Evolutionary conservation across 2,797 vertebrate genomes (phyloP).

Genomic region (Macroramphosus scolopax): DNA sequence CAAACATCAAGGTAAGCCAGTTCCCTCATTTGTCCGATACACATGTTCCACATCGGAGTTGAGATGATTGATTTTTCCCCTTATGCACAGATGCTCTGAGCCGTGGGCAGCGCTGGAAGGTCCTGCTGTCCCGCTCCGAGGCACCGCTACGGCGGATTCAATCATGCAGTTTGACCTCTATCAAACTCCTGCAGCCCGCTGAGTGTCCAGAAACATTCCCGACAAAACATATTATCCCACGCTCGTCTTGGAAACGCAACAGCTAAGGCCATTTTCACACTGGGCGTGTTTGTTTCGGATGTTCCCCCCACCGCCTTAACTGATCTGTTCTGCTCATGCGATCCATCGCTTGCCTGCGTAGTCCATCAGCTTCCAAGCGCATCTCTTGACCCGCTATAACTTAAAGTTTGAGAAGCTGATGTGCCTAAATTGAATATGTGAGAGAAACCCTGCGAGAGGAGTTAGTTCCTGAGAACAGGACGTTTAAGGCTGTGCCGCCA

Average conservation of each 20-base stretch:
- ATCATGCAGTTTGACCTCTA: conserved; percentile 62
- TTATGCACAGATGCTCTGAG: conserved; percentile 57
- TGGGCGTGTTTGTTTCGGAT: conserved; percentile 8
- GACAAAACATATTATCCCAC: conserved; percentile 23
- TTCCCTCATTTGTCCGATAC: conserved; percentile 28
- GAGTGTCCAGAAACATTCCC: conserved; percentile 31
- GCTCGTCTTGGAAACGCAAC: conserved; percentile 14
- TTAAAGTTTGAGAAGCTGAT: too few relatives aligned
- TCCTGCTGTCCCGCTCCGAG: conserved; percentile 48
- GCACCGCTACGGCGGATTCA: conserved; percentile 50
- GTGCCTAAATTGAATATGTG: too few relatives aligned
- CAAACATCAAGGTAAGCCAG: conserved; percentile 1
- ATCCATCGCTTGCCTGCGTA: neutral
- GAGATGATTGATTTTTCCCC: conserved; percentile 57
- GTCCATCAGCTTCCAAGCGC: too few relatives aligned
- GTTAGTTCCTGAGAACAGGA: neutral
- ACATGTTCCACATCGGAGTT: conserved; percentile 29
- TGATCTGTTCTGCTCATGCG: conserved; percentile 6
- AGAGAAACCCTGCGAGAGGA: neutral
- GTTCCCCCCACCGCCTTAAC: conserved; percentile 1
- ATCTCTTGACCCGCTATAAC: too few relatives aligned
- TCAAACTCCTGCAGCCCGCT: conserved; percentile 30
- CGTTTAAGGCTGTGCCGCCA: conserved; percentile 4
- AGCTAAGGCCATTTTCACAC: conserved; percentile 24
- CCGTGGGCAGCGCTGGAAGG: conserved; percentile 45